A percentile compares a stretch with the other conserved stretches of the same genome.
Conservation (phyloP, 1,140 invertebrate species). For the Sycophila sp. region DNA sequence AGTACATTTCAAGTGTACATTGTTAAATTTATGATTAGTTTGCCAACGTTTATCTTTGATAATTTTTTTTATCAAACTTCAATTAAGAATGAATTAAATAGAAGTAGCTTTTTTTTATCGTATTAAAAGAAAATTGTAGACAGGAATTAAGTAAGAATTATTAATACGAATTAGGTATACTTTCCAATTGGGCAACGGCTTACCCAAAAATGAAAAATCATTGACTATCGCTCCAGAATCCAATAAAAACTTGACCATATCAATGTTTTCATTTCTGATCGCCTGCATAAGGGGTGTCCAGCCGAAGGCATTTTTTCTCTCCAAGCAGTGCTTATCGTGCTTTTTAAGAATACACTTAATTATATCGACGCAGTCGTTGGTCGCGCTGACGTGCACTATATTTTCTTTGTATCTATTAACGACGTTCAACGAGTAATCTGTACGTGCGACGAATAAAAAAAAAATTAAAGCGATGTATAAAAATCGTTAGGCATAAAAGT, state of each 20-base stretch:
- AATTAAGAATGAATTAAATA: too few species aligned
- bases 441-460: neutral
- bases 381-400: constrained; percentile 56
- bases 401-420: constrained; percentile 59
- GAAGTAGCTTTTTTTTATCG: too few species aligned
- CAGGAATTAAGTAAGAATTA: too few species aligned
- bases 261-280: constrained; percentile 60
- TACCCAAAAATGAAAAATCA: constrained; percentile 64
- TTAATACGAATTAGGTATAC: too few species aligned
- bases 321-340: constrained; percentile 37
- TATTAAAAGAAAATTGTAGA: too few species aligned
- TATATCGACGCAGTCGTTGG: constrained; percentile 52
- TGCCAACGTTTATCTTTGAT: too few species aligned
- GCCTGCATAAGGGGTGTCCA: constrained; percentile 70
- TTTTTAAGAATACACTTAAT: constrained; percentile 51
- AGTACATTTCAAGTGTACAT: too few species aligned
- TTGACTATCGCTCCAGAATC: constrained; percentile 57
- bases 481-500: neutral
- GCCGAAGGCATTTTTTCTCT: constrained; percentile 64
- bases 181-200: too few species aligned
- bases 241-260: constrained; percentile 60
- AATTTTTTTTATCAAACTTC: too few species aligned
- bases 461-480: neutral
- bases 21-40: too few species aligned
- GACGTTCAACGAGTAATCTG: constrained; percentile 56